Evolutionary conservation across 1,140 invertebrate genomes (phyloP), one percentile per base, ranked within the genome.

Genomic region (Zaprionus africanus): DNA sequence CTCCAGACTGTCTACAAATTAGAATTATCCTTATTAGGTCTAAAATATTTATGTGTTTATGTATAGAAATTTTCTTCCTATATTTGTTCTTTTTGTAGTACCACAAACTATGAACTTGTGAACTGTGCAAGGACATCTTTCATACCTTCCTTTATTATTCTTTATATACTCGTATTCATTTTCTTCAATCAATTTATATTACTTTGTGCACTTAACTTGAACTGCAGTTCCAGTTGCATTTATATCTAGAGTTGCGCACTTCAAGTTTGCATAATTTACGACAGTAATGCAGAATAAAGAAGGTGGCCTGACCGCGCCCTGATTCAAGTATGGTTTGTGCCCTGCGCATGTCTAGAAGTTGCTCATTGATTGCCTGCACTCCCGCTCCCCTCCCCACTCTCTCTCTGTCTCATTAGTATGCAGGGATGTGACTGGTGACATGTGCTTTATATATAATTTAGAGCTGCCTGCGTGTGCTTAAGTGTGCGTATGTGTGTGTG

Each of bases 401-500:
- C 22, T 19, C 9, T 31, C 34, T 19, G 38, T 4, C 38, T 66
- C 72, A 91, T 91, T 91, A 82, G 81, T 91, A 91, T 91, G 88
- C 88, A 71, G 72, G 70, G 72, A 81, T 88, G 88, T 85, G 84
- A 59, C 66, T 74, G 74, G 59, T 91, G 88, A 91, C 90, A 91
- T 91, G 90, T 91, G 88, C 88, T 91, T 91, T 88, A 91, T 91
- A 87, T 91, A 91, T 91, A 91, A 91, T 91, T 91, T 91, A 91
- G 88, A 82, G 79, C 91, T 68, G 54, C 24, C 17, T 51, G 19
- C 11, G 9, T 49, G 4, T 49, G 19, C 11, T 22, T 22, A 22
- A 22, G 17, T 19, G 43, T 49, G 43, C 4, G 46, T 22, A 11
- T 24, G 19, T 22, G 19, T 17, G 41, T 17, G 41, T 1, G 41